Base-by-base conservation (phyloP, 2,888 invertebrate genomes). In the Ellobium chinense region DNA sequence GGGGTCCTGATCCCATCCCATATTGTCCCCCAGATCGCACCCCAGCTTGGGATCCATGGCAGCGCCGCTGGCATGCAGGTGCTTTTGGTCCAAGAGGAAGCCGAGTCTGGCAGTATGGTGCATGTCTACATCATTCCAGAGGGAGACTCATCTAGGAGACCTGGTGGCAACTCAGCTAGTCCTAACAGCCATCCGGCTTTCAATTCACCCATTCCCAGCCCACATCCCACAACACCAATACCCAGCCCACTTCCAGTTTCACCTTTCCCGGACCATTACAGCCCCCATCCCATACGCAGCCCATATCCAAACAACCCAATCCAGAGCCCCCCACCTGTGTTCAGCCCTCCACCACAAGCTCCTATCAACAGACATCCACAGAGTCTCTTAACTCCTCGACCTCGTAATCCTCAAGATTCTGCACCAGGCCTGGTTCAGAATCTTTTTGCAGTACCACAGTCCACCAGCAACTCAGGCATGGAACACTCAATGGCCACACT, bases 121-220 rank as follows among this genome's bases (percentile, higher is more conserved):
- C 89, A 89, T 81, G 88, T 89, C 29, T 89, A 89, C 74, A 84
- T 85, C 46, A 39, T 85, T 34, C 85, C 85, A 14, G 80, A 80
- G 21, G 34, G 39, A n/a, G 70, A 54, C 7, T 24, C 79, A 21
- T 2, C 36, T 5, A 12, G 21, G 1, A 34, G 29, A 21, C 18
- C 46, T 75, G 21, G 27, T 24, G 27, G 27, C 5, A 60, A 34
- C 37, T 21, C 29, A 24, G 18, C 60, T 56, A 46, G 73, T 9
- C 29, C 76, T 18, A 36, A 24, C 29, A 46, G 56, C 39, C 58
- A 56, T 18, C 62, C 58, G 24, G 36, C 66, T 36, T 54, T 76
- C 7, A 65, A 34, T 34, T 76, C 76, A 2, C 76, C 76, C 7
- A 58, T 76, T 12, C 76, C 66, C n/a, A 65, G 34, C 12, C 56